Evolutionary conservation across 1,140 invertebrate species (phyloP), one percentile per base, ranked within the genome.

Genomic region (Drosophila insularis): DNA sequence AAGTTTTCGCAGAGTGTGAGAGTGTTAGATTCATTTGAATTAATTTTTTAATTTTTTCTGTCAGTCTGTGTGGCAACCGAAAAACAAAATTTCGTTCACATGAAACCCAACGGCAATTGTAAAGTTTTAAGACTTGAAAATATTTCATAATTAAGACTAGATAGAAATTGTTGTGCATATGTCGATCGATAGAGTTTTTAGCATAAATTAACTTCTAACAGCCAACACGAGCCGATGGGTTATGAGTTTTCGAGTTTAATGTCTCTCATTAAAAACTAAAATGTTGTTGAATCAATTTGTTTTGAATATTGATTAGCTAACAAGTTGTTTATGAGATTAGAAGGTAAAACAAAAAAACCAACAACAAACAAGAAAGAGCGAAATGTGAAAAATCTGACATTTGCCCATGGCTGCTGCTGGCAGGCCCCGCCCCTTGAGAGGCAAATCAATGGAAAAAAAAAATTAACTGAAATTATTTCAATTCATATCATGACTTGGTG

Each of bases 1-100:
- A 58, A 58, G 55, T 61, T 35, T 17, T 17, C 17, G 55, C 11
- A 58, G n/a, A 58, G 55, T 58, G 55, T 58, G 55, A 58, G 55
- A 58, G 55, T 58, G 55, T 58, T 32, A 60, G 32, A 1, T 23
- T 37, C 17, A 61, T 61, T 61, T 40, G 37, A 61, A 61, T 61
- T 61, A 39, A 40, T 61, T 11, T 61, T 43, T 61, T 27, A 39
- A 43, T 61, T 61, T 39, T 61, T 27, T 27, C 27, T 27, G 27
- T 5, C n/a, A 19, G 35, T 21, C 37, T 40, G 17, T 61, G 59
- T 23, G 21, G 31, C 59, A 61, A 61, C 7, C 11, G 2, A 40
- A 37, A 32, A 27, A 40, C 2, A 40, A 35, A 32, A 32, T 10
- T 35, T 35, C 5, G 43, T 56, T 58, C 55, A 58, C 55, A 58